Base-by-base conservation (phyloP, 2,888 invertebrate genomes). In the Diloba caeruleocephala region DNA sequence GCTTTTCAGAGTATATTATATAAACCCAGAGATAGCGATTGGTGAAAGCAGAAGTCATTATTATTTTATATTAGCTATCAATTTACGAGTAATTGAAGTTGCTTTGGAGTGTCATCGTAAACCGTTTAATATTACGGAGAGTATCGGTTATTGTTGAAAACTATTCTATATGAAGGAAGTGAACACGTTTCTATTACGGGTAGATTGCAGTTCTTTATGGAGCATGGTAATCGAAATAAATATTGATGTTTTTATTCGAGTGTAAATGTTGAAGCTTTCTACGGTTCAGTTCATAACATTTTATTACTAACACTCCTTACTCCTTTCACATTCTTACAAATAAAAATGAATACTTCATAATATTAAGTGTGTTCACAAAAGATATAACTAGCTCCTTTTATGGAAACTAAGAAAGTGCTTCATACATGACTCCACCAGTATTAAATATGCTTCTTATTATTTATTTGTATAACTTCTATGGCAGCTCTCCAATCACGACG, bases 31-130 rank as follows among this genome's bases (percentile, higher is more conserved):
- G 25, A 46, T 21, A 19, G 21, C 7, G 38, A 37, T 23, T 14
- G 9, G 65, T 51, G 62, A 71, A 73, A 71, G 55, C 51, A 50
- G 17, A 58, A 44, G 36, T 59, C 55, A 65, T 82, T 79, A 81
- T 71, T 71, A 76, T 81, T 84, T 84, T 83, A n/a, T n/a, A 83
- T 76, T 73, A 73, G 56, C 78, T 64, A 76, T 76, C 70, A 74
- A 58, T 59, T 58, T 56, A 48, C 29, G 34, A 31, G 19, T 43
- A 59, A 61, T 58, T 70, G 58, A 53, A 43, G 66, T 39, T 68
- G 55, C 53, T 33, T 51, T 54, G 13, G 15, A 29, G 39, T 34
- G 1, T 15, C 12, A 29, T 60, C 56, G 44, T 58, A 65, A 62
- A 62, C 33, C 21, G 9, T 54, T n/a, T 51, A 48, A 36, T 53